Evolutionary conservation across 37 sponge, comb jelly and placozoan genomes (phyloP).

Genomic region (Dysidea cf. avara): DNA sequence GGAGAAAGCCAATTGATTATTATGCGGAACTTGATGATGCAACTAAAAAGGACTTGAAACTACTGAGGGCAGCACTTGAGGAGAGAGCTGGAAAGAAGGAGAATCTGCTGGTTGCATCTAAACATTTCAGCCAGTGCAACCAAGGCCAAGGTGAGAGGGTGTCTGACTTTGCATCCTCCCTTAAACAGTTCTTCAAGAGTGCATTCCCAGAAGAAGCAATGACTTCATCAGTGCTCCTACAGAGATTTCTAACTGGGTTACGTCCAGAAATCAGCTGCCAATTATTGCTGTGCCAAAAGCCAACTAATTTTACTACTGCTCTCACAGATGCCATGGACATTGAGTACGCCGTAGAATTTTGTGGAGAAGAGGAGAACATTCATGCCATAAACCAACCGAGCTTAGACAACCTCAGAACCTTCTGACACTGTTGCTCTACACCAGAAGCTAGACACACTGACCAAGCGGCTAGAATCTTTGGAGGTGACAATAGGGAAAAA

Average conservation of each 20-base stretch:
- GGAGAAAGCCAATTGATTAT: slow-evolving; percentile 24
- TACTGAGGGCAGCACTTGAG: slow-evolving; percentile 10
- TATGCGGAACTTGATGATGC: slow-evolving; percentile 14
- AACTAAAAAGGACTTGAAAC: slow-evolving; percentile 10
- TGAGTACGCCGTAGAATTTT: slow-evolving; percentile 14
- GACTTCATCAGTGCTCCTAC: slow-evolving; percentile 22
- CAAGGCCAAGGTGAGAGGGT: slow-evolving; percentile 23
- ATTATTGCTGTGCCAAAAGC: slow-evolving; percentile 9
- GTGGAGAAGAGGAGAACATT: too few species aligned
- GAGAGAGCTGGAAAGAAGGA: too few species aligned
- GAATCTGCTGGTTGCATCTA: slow-evolving; percentile 6
- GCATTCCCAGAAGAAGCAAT: slow-evolving; percentile 29
- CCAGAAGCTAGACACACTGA: background rate
- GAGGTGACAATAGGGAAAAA: background rate
- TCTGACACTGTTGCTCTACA: background rate
- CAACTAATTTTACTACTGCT: slow-evolving; percentile 19
- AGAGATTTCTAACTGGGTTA: slow-evolving; percentile 36
- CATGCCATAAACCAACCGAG: too few species aligned
- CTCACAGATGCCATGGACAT: slow-evolving; percentile 18
- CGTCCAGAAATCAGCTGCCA: too few species aligned
- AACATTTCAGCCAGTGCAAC: background rate
- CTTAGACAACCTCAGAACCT: too few species aligned
- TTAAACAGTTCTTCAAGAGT: too few species aligned
- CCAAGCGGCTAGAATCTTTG: background rate
- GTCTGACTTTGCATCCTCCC: too few species aligned